Base-by-base conservation (phyloP, 2,797 vertebrate genomes). In the Sciurus vulgaris region DNA sequence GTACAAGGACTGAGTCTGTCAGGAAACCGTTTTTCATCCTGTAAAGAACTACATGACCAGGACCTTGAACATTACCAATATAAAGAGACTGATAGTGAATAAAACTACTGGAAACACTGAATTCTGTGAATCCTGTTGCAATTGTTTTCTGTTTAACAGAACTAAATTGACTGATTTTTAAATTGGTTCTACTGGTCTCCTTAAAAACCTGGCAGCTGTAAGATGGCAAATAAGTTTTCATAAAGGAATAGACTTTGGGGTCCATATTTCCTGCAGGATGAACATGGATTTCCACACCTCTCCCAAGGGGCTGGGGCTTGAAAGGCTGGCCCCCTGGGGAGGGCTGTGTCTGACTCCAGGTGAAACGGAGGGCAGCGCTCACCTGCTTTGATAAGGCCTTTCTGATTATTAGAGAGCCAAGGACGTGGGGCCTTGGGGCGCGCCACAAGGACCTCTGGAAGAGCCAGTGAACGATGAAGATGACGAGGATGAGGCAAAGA, bases 341-440 rank as follows among this genome's bases (percentile, higher is more conserved):
- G 33, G 30, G 26, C 65, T 9, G 20, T 4, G 28, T 33, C 35
- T 30, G 14, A 24, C 7, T 70, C 18, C 9, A 63, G 20, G 18
- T 30, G 10, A 47, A 11, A n/a, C 10, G 33, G 5, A 33, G 3
- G 3, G 10, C 6, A 0, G 8, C 1, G 1, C 44, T 33, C 6
- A 47, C 38, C 26, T n/a, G 24, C 70, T n/a, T 78, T 12, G 8
- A 1, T 2, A 10, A 54, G 47, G 35, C 17, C 28, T 22, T 84
- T n/a, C 72, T 38, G 28, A 44, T 7, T 26, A 33, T 56, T n/a
- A 30, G 22, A 22, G 38, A 26, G 33, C 44, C 49, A 20, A 35
- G 8, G 17, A 5, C 17, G 24, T 0, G 9, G 47, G 26, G 30
- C 22, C 35, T 54, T 41, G 5, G 61, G 59, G n/a, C 15, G 35